Evolutionary conservation across 1,140 invertebrate species (phyloP).

Genomic region (Drosophila pectinifera): DNA sequence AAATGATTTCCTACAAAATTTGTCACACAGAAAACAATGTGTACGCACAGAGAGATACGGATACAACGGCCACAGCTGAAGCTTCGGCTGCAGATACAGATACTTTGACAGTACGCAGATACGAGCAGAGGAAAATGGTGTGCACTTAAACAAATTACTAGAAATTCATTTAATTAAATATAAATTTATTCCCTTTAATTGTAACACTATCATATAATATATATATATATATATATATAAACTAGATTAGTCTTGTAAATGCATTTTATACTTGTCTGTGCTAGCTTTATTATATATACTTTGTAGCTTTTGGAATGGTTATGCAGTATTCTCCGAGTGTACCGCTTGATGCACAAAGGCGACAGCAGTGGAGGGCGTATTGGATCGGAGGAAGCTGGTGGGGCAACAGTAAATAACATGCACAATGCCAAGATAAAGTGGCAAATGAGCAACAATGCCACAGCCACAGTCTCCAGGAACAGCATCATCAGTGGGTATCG

Average conservation of each 20-base stretch:
- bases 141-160: neutral
- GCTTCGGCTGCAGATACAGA: constrained; percentile 25
- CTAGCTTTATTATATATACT: neutral
- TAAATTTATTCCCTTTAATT: too few relatives aligned
- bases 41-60: constrained; percentile 28
- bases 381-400: constrained; percentile 43
- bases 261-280: neutral
- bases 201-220: too few relatives aligned
- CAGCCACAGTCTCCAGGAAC: constrained; percentile 29
- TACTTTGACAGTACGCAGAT: constrained; percentile 43
- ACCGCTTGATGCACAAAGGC: constrained; percentile 34
- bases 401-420: constrained; percentile 75
- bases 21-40: constrained; percentile 54
- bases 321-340: neutral
- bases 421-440: constrained; percentile 81
- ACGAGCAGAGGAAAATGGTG: neutral
- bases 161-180: too few relatives aligned
- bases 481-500: constrained; percentile 52
- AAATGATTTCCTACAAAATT: constrained; percentile 79
- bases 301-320: neutral
- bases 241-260: too few relatives aligned
- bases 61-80: constrained; percentile 17
- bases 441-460: constrained; percentile 67
- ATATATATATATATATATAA: too few relatives aligned
- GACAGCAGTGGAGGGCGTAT: constrained; percentile 30